Percentiles rank a stretch among this genome's conserved stretches.
Conservation (phyloP, 2,797 vertebrate genomes). For the Protonibea diacanthus region DNA sequence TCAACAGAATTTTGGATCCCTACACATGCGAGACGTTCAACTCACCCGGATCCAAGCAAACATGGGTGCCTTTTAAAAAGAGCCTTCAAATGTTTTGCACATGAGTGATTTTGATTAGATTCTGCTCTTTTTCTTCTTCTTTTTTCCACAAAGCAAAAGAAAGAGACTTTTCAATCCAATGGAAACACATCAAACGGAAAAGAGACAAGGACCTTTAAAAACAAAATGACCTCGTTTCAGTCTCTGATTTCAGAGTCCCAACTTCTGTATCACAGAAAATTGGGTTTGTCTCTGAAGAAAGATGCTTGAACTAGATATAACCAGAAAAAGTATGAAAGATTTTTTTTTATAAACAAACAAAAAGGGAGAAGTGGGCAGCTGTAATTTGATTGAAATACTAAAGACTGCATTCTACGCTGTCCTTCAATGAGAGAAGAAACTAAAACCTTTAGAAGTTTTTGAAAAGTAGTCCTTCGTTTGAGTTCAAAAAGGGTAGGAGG, state of each 20-base stretch:
- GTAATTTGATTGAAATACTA: slow-evolving; percentile 15
- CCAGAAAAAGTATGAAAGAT: neutral
- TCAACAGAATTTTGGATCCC: neutral
- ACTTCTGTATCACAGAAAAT: slow-evolving; percentile 8
- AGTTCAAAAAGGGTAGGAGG: slow-evolving; percentile 6
- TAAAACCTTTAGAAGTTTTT: slow-evolving; percentile 32
- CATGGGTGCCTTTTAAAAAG: neutral
- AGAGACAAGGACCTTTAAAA: slow-evolving; percentile 23
- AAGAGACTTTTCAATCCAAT: slow-evolving; percentile 1
- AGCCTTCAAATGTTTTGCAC: neutral
- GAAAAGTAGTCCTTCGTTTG: slow-evolving; percentile 23
- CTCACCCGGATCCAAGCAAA: neutral
- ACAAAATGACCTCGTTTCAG: slow-evolving; percentile 23
- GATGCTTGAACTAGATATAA: slow-evolving; percentile 1
- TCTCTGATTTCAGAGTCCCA: slow-evolving; percentile 19
- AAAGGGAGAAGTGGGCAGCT: slow-evolving; percentile 6
- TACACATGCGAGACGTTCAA: neutral
- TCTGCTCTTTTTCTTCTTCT: neutral
- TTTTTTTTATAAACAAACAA: neutral
- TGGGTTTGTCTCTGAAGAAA: slow-evolving; percentile 1
- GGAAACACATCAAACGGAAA: slow-evolving; percentile 16
- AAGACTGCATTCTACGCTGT: neutral
- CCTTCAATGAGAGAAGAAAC: slow-evolving; percentile 15
- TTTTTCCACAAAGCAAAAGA: slow-evolving; percentile 4
- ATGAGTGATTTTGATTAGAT: slow-evolving; percentile 2